phyloP scores from a whole-genome alignment of 2,888 invertebrate species.

The Proisotoma minuta region DNA sequence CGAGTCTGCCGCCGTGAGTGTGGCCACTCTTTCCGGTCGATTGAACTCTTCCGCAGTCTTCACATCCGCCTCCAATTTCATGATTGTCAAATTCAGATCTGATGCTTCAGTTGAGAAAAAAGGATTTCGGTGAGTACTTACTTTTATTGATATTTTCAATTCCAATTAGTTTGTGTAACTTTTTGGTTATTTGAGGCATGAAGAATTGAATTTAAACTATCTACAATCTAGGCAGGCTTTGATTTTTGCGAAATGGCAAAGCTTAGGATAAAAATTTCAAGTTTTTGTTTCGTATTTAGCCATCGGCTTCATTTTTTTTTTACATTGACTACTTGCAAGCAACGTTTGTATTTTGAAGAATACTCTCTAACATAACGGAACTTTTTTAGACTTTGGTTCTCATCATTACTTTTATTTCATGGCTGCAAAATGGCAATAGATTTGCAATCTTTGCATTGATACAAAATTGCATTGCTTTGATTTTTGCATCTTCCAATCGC shows the following conservation, averaged over 20 bases:
- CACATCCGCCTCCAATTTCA: conserved; percentile 93
- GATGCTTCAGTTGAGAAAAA: conserved; percentile 88
- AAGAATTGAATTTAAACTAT: too few species aligned
- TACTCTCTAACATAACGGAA: conserved; percentile 1
- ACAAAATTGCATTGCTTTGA: conserved; percentile 6
- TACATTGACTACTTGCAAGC: neutral
- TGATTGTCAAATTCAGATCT: conserved; percentile 94
- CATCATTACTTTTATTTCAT: neutral
- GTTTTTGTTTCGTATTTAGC: neutral
- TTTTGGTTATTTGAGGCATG: too few species aligned
- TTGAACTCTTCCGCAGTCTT: conserved; percentile 77
- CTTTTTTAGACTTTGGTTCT: neutral
- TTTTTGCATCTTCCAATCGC: too few species aligned
- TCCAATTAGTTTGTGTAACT: neutral
- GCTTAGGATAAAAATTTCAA: too few species aligned
- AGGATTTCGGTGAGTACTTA: conserved; percentile 69
- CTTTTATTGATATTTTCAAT: neutral
- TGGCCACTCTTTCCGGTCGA: conserved; percentile 88
- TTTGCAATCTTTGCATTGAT: neutral
- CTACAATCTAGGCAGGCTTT: too few species aligned
- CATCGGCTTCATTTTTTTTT: neutral
- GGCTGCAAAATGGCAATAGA: neutral
- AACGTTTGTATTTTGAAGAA: neutral
- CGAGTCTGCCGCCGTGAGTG: conserved; percentile 83
- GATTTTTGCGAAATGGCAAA: too few species aligned